Percentiles rank a stretch among this genome's conserved stretches.
Evolutionary conservation across 1,140 invertebrate species (phyloP).

Genomic region (Zophobas morio): DNA sequence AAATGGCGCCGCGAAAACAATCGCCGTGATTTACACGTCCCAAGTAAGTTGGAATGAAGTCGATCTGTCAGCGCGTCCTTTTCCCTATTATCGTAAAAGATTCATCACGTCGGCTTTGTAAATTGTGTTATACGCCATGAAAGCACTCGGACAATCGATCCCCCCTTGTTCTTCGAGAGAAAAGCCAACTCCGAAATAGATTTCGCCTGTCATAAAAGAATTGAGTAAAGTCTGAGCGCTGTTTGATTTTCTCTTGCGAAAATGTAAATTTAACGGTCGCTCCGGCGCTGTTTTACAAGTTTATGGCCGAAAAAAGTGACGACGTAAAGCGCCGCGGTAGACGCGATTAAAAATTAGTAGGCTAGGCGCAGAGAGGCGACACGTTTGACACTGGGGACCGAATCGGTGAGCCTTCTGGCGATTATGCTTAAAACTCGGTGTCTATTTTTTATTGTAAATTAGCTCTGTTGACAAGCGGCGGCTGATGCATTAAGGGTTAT

Average conservation of each 20-base stretch:
- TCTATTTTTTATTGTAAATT: too few species aligned
- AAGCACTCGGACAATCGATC: constrained; percentile 1
- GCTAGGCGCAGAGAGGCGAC: background rate
- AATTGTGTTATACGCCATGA: background rate
- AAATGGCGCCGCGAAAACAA: background rate
- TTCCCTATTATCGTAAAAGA: background rate
- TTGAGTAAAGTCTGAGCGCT: constrained; percentile 4
- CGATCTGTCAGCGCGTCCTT: background rate
- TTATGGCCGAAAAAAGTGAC: background rate
- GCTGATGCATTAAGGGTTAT: too few species aligned
- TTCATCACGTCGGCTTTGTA: constrained; percentile 3
- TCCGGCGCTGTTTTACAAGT: background rate
- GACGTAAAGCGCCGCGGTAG: background rate
- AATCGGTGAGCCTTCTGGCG: background rate
- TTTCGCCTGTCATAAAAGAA: constrained; percentile 11
- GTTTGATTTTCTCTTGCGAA: constrained; percentile 30
- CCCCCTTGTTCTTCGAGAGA: background rate
- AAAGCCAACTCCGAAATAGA: constrained; percentile 1
- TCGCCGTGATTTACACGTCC: background rate
- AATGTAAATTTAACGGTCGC: constrained; percentile 16
- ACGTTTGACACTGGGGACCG: background rate
- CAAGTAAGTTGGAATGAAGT: constrained; percentile 8
- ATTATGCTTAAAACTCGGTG: too few species aligned
- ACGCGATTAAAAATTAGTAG: background rate
- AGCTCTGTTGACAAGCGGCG: too few species aligned